Percentiles rank a stretch among this genome's conserved stretches.
Conservation (phyloP, 2,113 vertebrate genomes). For the Ovis canadensis region DNA sequence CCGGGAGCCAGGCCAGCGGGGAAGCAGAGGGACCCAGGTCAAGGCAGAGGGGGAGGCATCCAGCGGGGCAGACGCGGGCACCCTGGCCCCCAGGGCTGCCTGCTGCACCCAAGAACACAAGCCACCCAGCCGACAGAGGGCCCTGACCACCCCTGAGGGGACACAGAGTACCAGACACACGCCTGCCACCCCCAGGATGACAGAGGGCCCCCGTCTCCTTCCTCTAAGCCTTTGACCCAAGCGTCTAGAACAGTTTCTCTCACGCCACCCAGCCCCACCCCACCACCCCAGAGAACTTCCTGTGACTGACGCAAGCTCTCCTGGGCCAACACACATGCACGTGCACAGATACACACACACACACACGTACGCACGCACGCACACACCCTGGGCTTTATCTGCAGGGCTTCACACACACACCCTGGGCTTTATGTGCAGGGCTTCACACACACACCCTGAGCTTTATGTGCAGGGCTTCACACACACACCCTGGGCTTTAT, state of each 20-base stretch:
- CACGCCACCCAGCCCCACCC: background rate
- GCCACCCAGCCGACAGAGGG: background rate
- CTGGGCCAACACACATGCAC: background rate
- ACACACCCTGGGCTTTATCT: too few relatives aligned
- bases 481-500: background rate
- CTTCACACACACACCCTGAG: background rate
- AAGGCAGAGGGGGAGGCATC: background rate
- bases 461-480: background rate
- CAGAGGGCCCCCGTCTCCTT: rapidly evolving
- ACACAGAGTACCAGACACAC: background rate
- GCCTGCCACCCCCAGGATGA: background rate
- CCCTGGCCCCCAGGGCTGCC: background rate
- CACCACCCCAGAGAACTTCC: background rate
- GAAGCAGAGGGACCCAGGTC: background rate
- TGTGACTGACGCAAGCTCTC: background rate
- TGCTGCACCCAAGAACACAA: background rate
- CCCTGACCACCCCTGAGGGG: background rate
- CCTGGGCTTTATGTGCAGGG: too few relatives aligned
- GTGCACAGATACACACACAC: background rate
- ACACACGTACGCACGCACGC: background rate
- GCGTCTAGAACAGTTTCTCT: background rate
- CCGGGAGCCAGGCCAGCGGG: background rate
- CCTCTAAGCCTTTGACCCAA: background rate
- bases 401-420: background rate
- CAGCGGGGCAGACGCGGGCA: rapidly evolving